These are phyloP conservation scores for Atethmia centrago DNA, from an alignment of 2,888 invertebrate genomes.

Conservation along the genomic window DNA sequence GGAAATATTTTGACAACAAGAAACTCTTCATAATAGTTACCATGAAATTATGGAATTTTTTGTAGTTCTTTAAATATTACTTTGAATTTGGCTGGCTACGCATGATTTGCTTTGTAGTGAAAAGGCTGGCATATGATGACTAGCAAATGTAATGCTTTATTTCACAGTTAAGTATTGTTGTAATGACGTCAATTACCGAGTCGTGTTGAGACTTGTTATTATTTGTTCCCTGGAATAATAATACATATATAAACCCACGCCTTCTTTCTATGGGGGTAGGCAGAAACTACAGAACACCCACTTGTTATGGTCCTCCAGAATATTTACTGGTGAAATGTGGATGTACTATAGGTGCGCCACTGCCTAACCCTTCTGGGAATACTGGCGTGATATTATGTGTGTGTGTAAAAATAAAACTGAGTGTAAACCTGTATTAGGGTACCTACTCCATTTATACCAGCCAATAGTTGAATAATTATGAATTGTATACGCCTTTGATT, in stretches of 20 bases:
- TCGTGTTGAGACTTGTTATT: neutral
- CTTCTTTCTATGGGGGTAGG: neutral
- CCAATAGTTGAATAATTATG: neutral
- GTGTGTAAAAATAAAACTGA: neutral
- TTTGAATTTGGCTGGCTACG: neutral
- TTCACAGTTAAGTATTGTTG: conserved; percentile 4
- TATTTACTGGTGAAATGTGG: neutral
- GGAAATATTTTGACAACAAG: neutral
- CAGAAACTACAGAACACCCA: neutral
- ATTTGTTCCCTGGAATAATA: neutral
- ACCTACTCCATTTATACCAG: neutral
- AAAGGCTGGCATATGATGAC: conserved; percentile 2
- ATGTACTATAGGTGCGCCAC: neutral
- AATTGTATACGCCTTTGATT: neutral
- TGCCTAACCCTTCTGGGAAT: neutral
- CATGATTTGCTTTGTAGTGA: neutral
- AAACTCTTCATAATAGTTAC: neutral
- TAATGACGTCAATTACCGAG: neutral
- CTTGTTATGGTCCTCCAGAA: neutral
- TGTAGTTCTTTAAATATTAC: neutral
- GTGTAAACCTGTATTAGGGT: too few relatives aligned
- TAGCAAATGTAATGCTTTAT: neutral
- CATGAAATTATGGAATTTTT: conserved; percentile 16
- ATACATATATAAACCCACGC: too few relatives aligned
- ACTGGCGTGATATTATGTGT: neutral